phyloP scores from a whole-genome alignment of 2,888 invertebrate genomes.

The Tuberolachnus salignus region DNA sequence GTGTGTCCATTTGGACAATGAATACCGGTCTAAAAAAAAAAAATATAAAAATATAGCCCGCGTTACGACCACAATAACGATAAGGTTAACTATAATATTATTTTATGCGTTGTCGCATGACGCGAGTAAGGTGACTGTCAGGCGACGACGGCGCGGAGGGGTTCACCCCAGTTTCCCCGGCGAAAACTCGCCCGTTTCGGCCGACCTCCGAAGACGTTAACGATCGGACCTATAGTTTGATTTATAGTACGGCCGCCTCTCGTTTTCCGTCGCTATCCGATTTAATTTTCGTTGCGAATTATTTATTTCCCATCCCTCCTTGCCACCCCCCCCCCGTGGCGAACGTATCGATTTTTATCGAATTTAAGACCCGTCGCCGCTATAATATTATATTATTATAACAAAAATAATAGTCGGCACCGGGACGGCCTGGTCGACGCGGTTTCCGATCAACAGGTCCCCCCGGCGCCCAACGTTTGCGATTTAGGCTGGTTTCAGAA shows the following conservation, averaged over 20 bases:
- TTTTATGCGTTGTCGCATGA: background rate
- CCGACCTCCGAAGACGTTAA: slow-evolving; percentile 32
- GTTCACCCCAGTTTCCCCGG: background rate
- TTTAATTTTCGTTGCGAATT: slow-evolving; percentile 50
- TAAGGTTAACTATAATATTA: too few relatives aligned
- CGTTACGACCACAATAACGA: too few relatives aligned
- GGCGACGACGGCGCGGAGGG: background rate
- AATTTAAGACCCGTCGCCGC: slow-evolving; percentile 1
- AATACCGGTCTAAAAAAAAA: too few relatives aligned
- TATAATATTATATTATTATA: slow-evolving; percentile 11
- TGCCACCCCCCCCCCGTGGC: background rate
- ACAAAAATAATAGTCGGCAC: too few relatives aligned
- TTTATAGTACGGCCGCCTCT: slow-evolving; percentile 29
- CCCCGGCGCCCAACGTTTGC: background rate
- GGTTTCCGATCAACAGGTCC: background rate
- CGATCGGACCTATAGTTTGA: slow-evolving; percentile 43
- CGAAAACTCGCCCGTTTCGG: too few relatives aligned
- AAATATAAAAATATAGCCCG: too few relatives aligned
- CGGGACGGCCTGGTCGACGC: background rate
- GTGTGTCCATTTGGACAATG: too few relatives aligned
- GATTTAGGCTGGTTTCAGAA: background rate
- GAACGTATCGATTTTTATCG: slow-evolving; percentile 26
- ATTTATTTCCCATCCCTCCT: slow-evolving; percentile 47
- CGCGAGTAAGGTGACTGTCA: background rate
- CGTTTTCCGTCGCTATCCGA: slow-evolving; percentile 29